Base-by-base conservation (phyloP, 2,888 invertebrate genomes). In the Sycophila texana region DNA sequence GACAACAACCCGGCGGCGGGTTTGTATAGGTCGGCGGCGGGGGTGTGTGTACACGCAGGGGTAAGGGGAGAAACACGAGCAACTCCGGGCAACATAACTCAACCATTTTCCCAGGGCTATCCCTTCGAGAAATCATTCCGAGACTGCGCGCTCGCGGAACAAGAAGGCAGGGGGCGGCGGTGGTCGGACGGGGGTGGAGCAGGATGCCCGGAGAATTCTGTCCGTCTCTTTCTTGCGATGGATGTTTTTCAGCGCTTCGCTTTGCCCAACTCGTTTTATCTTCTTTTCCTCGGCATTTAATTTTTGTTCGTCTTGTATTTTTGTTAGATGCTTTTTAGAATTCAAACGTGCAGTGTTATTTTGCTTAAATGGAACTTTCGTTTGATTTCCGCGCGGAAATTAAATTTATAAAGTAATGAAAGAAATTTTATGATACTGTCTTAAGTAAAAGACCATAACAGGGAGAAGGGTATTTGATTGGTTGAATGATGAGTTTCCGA, bases 121-220 rank as follows among this genome's bases (percentile, higher is more conserved):
- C 83, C 86, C 86, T 85, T 83, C 86, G 86, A 86, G 86, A 86
- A 86, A 86, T 86, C 85, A 86, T 86, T 86, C 85, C 77, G 67
- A 63, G 39, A 39, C 63, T 63, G 63, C 18, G 63, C 63, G 53
- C 18, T 13, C 51, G 60, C 12, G 53, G 60, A 12, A 30, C 58
- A 47, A 53, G 49, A 26, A 65, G 30, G 39, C 63, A 70, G 53
- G n/a, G n/a, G 55, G 55, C 18, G 60, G n/a, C 18, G 55, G 55
- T 20, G 60, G 66, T 67, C 14, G 65, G 58, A 30, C 20, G 22
- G 26, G 22, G 61, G 22, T 4, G 22, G 61, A 61, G 61, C 18
- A 22, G 22, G 26, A 61, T 7, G 22, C 22, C 20, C 16, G 13
- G 61, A 61, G 5, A 14, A 22, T 30, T 58, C 39, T n/a, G 26